Evolutionary conservation across 2,888 invertebrate species (phyloP).

Genomic region (Spilarctia lutea): DNA sequence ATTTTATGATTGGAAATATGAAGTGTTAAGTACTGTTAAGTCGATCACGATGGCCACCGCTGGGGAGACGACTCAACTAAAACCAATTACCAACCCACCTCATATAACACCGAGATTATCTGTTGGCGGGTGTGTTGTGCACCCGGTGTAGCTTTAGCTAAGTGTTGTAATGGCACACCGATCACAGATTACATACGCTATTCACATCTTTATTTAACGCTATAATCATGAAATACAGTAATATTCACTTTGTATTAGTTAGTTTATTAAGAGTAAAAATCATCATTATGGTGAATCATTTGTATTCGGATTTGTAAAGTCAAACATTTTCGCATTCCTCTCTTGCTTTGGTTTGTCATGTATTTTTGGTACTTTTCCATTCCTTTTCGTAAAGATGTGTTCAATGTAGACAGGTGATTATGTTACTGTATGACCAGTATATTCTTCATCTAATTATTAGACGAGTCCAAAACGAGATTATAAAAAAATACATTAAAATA

Average conservation of each 20-base stretch:
- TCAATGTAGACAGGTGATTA: slow-evolving; percentile 19
- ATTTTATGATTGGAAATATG: not conserved
- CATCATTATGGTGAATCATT: slow-evolving; percentile 8
- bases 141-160: not conserved
- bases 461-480: too few species aligned
- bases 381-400: slow-evolving; percentile 11
- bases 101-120: slow-evolving; percentile 32
- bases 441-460: too few species aligned
- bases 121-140: not conserved
- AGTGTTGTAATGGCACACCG: slow-evolving; percentile 1
- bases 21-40: slow-evolving; percentile 14
- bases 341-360: not conserved
- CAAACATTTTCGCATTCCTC: slow-evolving; percentile 9
- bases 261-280: not conserved
- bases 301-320: too few species aligned
- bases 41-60: not conserved
- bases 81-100: slow-evolving; percentile 18
- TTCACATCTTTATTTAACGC: not conserved
- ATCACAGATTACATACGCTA: not conserved
- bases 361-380: not conserved
- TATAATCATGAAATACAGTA: not conserved
- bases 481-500: too few species aligned
- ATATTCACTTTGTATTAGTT: not conserved
- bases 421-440: slow-evolving; percentile 29
- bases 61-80: slow-evolving; percentile 18